These are phyloP conservation scores for Pheosia tremula DNA, from an alignment of 2,888 invertebrate species.

Conservation along the genomic window DNA sequence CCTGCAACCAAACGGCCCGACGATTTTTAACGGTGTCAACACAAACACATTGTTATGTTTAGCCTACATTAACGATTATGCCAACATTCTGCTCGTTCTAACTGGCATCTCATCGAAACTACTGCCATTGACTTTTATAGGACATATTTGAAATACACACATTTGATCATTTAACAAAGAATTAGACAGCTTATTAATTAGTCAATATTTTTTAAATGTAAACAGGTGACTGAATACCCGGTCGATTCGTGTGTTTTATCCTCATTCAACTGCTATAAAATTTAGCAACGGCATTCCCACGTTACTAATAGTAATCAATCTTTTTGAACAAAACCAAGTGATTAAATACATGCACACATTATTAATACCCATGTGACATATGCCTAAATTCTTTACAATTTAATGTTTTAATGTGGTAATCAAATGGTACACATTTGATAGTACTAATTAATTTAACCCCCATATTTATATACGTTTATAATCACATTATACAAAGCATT, in stretches of 20 bases:
- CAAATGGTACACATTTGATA: neutral
- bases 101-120: conserved; percentile 6
- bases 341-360: conserved; percentile 27
- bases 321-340: conserved; percentile 32
- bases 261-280: conserved; percentile 9
- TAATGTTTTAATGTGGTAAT: neutral
- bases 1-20: conserved; percentile 24
- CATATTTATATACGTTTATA: no score
- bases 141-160: conserved; percentile 8
- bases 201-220: conserved; percentile 14
- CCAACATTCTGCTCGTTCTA: conserved; percentile 40
- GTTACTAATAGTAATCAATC: conserved; percentile 31
- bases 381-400: conserved; percentile 34
- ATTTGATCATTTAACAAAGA: neutral
- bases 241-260: conserved; percentile 6
- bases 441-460: neutral
- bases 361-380: conserved; percentile 22
- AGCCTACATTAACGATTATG: conserved; percentile 48
- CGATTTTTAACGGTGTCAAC: conserved; percentile 36
- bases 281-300: conserved; percentile 29
- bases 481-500: no score
- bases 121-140: neutral
- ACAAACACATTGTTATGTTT: conserved; percentile 50
- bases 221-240: conserved; percentile 5
- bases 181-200: conserved; percentile 7